phyloP scores from a whole-genome alignment of 1,140 invertebrate species.

The Drosophila tristis region DNA sequence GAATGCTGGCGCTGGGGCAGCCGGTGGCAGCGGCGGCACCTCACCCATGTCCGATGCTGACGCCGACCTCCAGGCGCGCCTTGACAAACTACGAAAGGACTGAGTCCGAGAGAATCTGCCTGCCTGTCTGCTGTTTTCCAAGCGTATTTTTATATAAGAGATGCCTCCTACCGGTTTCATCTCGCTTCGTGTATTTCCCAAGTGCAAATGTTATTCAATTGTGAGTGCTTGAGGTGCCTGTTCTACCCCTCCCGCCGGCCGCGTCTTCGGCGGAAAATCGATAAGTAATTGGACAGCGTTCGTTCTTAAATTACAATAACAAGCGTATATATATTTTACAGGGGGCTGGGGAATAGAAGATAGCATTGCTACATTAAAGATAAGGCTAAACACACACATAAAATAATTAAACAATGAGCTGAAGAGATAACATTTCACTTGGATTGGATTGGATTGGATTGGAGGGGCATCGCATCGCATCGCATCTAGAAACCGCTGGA shows the following conservation, averaged over 20 bases:
- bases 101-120: conserved; percentile 84
- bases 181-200: conserved; percentile 31
- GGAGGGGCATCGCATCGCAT: not conserved
- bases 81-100: conserved; percentile 96
- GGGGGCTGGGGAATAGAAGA: conserved; percentile 14
- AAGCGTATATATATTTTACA: conserved; percentile 62
- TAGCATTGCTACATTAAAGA: not conserved
- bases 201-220: conserved; percentile 54
- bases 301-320: conserved; percentile 40
- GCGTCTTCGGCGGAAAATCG: conserved; percentile 24
- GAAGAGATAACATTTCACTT: conserved; percentile 13
- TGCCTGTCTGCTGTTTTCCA: conserved; percentile 27
- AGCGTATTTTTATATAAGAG: conserved; percentile 35
- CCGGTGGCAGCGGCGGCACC: conserved; percentile 85
- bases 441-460: not conserved
- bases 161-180: conserved; percentile 6
- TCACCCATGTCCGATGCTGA: conserved; percentile 92
- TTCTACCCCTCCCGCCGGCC: not conserved
- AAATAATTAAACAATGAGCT: conserved; percentile 12
- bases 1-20: conserved; percentile 84
- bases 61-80: conserved; percentile 96
- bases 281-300: conserved; percentile 23
- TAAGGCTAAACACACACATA: conserved; percentile 32
- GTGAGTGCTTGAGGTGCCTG: conserved; percentile 26
- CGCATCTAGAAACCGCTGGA: conserved; percentile 58